Conservation (phyloP, 1,140 invertebrate species). For the Heliothis virescens region DNA sequence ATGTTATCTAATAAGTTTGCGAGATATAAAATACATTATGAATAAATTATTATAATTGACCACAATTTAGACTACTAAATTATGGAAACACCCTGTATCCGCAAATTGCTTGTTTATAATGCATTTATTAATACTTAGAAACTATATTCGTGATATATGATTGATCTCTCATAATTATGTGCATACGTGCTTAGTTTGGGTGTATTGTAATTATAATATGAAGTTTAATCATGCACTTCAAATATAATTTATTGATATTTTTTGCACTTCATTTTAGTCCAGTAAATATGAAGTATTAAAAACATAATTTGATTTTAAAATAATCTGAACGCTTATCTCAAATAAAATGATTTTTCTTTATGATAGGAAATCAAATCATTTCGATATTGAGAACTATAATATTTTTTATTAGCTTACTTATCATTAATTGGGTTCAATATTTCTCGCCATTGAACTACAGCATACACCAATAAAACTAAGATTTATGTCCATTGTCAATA, state of each 20-base stretch:
- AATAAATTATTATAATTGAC: too few relatives aligned
- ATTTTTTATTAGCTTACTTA: conserved; percentile 44
- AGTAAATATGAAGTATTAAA: too few relatives aligned
- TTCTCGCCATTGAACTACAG: conserved; percentile 36
- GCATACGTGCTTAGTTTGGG: conserved; percentile 11
- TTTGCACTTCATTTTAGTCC: background rate
- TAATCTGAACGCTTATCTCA: too few relatives aligned
- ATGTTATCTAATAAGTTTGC: too few relatives aligned
- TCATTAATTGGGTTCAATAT: conserved; percentile 39
- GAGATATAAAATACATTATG: too few relatives aligned
- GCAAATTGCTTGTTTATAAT: conserved; percentile 26
- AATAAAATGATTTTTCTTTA: too few relatives aligned
- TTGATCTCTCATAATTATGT: conserved; percentile 39
- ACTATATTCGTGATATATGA: conserved; percentile 40
- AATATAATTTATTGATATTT: conserved; percentile 2
- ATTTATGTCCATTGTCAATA: conserved; percentile 54
- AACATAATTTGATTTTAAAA: too few relatives aligned
- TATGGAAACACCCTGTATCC: background rate
- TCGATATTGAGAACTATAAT: conserved; percentile 6
- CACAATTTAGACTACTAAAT: too few relatives aligned
- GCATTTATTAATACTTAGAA: conserved; percentile 39
- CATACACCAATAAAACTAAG: conserved; percentile 42
- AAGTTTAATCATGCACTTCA: conserved; percentile 10
- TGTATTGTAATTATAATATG: conserved; percentile 27
- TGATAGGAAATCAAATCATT: conserved; percentile 12